Evolutionary conservation across 2,797 vertebrate species (phyloP), one percentile per base, ranked within the genome.

Genomic region (Otus scops): DNA sequence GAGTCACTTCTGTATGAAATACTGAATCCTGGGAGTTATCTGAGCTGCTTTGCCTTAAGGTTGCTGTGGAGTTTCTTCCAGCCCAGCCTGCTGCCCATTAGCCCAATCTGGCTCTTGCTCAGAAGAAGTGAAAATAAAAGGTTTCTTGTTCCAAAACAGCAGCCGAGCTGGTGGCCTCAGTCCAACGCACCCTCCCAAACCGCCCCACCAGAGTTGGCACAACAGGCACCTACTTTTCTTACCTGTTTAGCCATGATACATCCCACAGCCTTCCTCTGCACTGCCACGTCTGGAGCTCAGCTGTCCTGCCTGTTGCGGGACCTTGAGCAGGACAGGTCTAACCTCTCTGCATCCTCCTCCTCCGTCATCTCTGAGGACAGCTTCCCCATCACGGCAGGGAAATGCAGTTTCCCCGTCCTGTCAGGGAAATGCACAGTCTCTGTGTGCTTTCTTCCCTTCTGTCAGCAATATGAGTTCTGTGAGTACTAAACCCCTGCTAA

Each of bases 71-170:
- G 32, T 79, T 91, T 70, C 61, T 87, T 91, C 63, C 78, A 91
- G 81, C 85, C 92, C 74, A 69, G 28, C 10, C 38, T 82, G 71
- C 41, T 89, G 70, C 54, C 59, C 59, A 24, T 85, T 48, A 89
- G 41, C 61, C 59, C 41, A 11, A 32, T 10, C 78, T 95, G 74
- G 34, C 50, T 82, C 34, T 63, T 87, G 81, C 47, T 91, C 57
- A 78, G 73, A 61, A 77, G n/a, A 48, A 50, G 20, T 45, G 36
- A 74, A 91, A 87, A 61, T 61, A 82, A 57, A 60, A 53, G 20
- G 30, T 92, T 93, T 93, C 84, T 78, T 93, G 57, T 83, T 90
- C 95, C 73, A 86, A 86, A 90, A 64, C 36, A 86, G 86, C 61
- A 54, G 59, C 68, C 3, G 22, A 78, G 45, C 34, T 70, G 26